phyloP scores from a whole-genome alignment of 2,113 vertebrate genomes.

The Formicarius rufipectus region DNA sequence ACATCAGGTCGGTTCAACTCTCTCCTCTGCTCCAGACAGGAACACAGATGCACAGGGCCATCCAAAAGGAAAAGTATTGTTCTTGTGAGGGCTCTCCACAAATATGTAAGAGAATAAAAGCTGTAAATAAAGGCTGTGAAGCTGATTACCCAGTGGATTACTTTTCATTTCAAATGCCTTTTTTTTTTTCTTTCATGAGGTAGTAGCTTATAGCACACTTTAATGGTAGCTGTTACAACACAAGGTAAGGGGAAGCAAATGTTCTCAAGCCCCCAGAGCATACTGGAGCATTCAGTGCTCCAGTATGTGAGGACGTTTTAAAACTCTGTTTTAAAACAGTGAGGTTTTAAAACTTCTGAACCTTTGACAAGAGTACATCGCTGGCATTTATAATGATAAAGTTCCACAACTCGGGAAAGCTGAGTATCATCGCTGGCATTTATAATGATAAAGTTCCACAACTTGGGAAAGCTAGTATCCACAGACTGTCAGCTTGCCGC shows the following conservation, averaged over 20 bases:
- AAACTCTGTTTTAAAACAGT: background rate
- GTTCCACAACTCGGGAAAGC: background rate
- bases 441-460: background rate
- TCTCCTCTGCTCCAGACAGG: background rate
- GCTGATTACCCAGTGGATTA: background rate
- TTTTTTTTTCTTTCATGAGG: background rate
- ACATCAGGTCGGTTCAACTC: fast-evolving
- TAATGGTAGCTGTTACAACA: background rate
- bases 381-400: background rate
- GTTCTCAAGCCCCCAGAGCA: background rate
- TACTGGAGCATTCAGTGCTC: background rate
- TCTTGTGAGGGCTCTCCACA: background rate
- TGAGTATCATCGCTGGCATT: background rate
- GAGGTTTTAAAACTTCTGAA: background rate
- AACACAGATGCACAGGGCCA: background rate
- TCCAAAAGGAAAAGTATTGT: background rate
- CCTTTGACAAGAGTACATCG: background rate
- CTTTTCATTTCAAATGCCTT: background rate
- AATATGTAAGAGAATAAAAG: background rate
- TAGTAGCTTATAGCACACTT: background rate
- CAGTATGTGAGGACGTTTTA: no score
- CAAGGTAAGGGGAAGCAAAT: background rate
- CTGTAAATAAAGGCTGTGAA: background rate
- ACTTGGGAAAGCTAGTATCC: fast-evolving
- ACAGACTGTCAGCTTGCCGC: background rate